Evolutionary conservation across 23 tunicate genomes (phyloP), one percentile per base, ranked within the genome.

Genomic region (Styela plicata): DNA sequence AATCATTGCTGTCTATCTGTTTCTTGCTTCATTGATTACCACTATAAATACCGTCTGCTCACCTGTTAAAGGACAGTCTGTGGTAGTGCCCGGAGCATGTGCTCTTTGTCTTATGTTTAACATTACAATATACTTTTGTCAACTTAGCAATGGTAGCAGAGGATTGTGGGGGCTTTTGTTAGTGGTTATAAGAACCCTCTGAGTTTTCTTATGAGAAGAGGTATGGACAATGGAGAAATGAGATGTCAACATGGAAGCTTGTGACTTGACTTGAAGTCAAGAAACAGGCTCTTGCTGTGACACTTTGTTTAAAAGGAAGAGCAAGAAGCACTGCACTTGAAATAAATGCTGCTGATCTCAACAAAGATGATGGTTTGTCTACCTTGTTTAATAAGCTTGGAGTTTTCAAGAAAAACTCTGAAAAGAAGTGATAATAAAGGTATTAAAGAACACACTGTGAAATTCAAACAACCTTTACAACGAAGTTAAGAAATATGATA

Each of bases 241-340:
- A 44, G 13, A 44, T 44, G 13, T 7, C 57, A 44, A 44, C 13
- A 44, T 44, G 57, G 57, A 44, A 44, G 13, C 57, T 44, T 44
- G 57, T 44, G 57, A 44, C 57, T 5, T 13, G 13, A 5, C 13
- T 44, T 7, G 57, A 44, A 5, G 57, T 13, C 7, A 13, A 13
- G 10, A 44, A 44, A 13, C 57, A 44, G 57, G 7, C 57, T 5
- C 57, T 74, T 20, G n/a, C 31, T 5, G 70, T 25, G 17, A 24
- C 79, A 18, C 36, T 75, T 24, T 53, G 44, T 21, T 35, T 63
- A 37, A 77, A 80, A 63, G 37, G 36, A 1, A 80, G 31, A 52
- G 85, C 85, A 25, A 64, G 70, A 2, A 82, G 57, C 23, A 77
- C 85, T 69, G 78, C 34, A 1, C 70, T 75, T 37, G 78, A 69